Conservation (phyloP, 1,140 invertebrate species). For the Drosophila pectinifera region DNA sequence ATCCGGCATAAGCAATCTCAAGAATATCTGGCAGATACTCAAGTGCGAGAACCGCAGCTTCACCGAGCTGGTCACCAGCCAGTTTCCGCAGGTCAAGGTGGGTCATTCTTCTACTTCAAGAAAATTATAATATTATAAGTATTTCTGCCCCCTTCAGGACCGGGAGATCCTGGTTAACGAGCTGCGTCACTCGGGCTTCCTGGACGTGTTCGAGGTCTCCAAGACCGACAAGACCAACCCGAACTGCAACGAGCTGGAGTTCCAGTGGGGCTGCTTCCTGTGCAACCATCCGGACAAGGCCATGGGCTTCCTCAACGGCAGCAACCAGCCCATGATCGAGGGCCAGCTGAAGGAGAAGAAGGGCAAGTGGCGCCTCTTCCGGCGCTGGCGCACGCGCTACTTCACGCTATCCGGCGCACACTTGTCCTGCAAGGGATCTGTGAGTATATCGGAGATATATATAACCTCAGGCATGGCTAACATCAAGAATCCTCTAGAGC, state of each 20-base stretch:
- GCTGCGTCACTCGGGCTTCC: slow-evolving; percentile 93
- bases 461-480: background rate
- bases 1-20: slow-evolving; percentile 92
- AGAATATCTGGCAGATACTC: slow-evolving; percentile 96
- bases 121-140: too few relatives aligned
- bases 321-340: slow-evolving; percentile 92
- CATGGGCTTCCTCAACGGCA: slow-evolving; percentile 90
- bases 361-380: slow-evolving; percentile 95
- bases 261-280: slow-evolving; percentile 84
- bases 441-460: slow-evolving; percentile 85
- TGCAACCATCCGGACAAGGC: slow-evolving; percentile 96
- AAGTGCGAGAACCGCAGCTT: slow-evolving; percentile 96
- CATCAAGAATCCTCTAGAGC: slow-evolving; percentile 85
- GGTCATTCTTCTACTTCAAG: too few relatives aligned
- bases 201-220: slow-evolving; percentile 95
- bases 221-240: slow-evolving; percentile 83
- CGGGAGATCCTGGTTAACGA: slow-evolving; percentile 94
- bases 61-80: slow-evolving; percentile 95
- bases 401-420: slow-evolving; percentile 96
- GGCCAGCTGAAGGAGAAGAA: slow-evolving; percentile 98
- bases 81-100: slow-evolving; percentile 95
- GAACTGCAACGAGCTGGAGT: slow-evolving; percentile 85
- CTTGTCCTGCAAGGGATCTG: slow-evolving; percentile 94
- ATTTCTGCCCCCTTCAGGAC: slow-evolving; percentile 87
- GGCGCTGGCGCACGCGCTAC: slow-evolving; percentile 95